Evolutionary conservation across 2,113 vertebrate species (phyloP).

Genomic region (Geococcyx californianus): DNA sequence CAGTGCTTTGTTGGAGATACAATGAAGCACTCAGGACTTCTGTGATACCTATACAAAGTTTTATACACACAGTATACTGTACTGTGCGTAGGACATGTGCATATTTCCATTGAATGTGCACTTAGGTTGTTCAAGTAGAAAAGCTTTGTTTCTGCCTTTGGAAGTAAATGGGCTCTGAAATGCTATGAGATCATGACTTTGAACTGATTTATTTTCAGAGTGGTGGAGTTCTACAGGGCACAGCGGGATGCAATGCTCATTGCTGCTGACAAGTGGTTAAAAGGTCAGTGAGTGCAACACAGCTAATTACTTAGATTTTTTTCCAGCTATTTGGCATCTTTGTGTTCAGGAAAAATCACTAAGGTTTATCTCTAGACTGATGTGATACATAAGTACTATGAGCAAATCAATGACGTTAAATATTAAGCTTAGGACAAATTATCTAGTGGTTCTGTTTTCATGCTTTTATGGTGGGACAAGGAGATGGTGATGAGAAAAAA

Average conservation of each 20-base stretch:
- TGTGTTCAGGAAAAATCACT: conserved; percentile 14
- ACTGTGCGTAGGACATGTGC: background rate
- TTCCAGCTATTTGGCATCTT: background rate
- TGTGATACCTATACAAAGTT: background rate
- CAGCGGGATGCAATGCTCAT: conserved; percentile 86
- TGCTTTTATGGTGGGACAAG: background rate
- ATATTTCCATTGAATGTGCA: background rate
- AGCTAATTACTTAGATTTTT: background rate
- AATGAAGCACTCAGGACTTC: background rate
- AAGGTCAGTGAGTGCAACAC: conserved; percentile 78
- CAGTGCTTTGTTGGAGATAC: background rate
- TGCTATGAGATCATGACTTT: background rate
- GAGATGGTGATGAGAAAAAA: background rate
- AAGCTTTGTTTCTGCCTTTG: background rate
- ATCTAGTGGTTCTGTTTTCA: background rate
- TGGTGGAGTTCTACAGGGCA: conserved; percentile 87
- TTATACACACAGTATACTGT: background rate
- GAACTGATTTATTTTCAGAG: conserved; percentile 71
- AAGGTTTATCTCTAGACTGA: background rate
- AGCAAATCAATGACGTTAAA: conserved; percentile 12
- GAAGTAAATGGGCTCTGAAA: background rate
- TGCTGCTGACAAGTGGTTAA: conserved; percentile 91
- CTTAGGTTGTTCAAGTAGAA: background rate
- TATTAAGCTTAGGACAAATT: background rate
- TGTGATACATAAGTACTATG: background rate